phyloP scores from a whole-genome alignment of 1,140 invertebrate genomes.

The Zeugodacus cucurbitae region DNA sequence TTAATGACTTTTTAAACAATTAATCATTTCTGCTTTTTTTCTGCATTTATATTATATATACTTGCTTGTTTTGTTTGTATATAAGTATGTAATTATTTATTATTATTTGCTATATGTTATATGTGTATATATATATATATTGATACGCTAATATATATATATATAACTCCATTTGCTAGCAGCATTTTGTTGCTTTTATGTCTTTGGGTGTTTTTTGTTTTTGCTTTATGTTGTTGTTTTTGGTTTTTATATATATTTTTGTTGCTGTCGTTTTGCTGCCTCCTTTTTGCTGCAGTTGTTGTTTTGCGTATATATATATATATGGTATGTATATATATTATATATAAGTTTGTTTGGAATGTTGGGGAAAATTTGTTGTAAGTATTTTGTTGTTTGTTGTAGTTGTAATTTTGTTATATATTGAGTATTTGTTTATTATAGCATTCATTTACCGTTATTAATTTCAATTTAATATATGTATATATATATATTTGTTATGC shows the following conservation, averaged over 20 bases:
- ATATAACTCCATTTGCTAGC: conserved; percentile 40
- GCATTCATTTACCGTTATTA: not conserved
- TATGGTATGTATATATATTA: conserved; percentile 4
- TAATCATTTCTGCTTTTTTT: conserved; percentile 55
- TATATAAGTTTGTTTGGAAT: not conserved
- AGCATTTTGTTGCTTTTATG: conserved; percentile 31
- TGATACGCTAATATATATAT: conserved; percentile 36
- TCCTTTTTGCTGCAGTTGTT: not conserved
- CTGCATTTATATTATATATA: not conserved
- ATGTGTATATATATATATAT: conserved; percentile 43
- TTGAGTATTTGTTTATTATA: conserved; percentile 18
- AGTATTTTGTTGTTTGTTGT: conserved; percentile 37
- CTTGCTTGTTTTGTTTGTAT: conserved; percentile 46
- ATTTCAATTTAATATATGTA: conserved; percentile 37
- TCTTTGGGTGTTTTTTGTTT: not conserved
- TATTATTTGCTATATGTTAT: conserved; percentile 30
- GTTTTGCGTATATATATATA: conserved; percentile 38
- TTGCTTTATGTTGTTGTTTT: not conserved
- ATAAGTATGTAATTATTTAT: conserved; percentile 30
- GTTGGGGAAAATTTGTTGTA: not conserved
- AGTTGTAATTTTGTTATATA: conserved; percentile 19
- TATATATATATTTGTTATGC: conserved; percentile 48
- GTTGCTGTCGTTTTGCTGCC: not conserved
- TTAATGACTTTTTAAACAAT: conserved; percentile 52
- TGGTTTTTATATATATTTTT: not conserved